A percentile compares a stretch with the other conserved stretches of the same genome.
phyloP scores from a whole-genome alignment of 2,113 vertebrate genomes.

The Leucopsar rothschildi region DNA sequence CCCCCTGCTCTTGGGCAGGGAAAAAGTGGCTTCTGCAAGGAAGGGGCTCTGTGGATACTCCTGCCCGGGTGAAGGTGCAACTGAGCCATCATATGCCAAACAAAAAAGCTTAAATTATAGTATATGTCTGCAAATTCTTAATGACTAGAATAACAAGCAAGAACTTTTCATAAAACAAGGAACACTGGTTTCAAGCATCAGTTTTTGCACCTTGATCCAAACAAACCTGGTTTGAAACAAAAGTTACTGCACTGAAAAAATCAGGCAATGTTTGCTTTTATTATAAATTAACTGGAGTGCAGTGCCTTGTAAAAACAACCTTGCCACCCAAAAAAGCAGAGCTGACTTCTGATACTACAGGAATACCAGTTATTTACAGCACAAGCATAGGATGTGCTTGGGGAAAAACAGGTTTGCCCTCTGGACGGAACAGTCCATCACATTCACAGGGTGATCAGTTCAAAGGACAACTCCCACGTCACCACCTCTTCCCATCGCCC shows the following conservation, averaged over 20 bases:
- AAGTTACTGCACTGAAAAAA: slow-evolving; percentile 2
- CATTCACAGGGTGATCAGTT: not conserved
- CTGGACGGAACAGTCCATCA: not conserved
- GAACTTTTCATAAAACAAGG: not conserved
- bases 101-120: not conserved
- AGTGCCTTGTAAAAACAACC: not conserved
- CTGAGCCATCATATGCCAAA: not conserved
- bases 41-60: not conserved
- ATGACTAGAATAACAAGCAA: not conserved
- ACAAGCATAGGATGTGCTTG: not conserved
- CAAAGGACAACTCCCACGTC: not conserved
- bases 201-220: not conserved
- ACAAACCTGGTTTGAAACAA: not conserved
- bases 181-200: not conserved
- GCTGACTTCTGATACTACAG: slow-evolving; percentile 8
- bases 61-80: not conserved
- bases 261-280: slow-evolving; percentile 23
- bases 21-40: not conserved
- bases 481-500: not conserved
- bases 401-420: not conserved
- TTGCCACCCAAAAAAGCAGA: slow-evolving; percentile 29
- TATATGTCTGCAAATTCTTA: not conserved
- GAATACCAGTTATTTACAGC: slow-evolving; percentile 2
- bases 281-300: slow-evolving; percentile 48
- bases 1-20: fast-evolving